A percentile compares a stretch with the other conserved stretches of the same genome.
Evolutionary conservation across 64 coral and sea anemone species (phyloP).

Genomic region (Dendrophyllia cribrosa): DNA sequence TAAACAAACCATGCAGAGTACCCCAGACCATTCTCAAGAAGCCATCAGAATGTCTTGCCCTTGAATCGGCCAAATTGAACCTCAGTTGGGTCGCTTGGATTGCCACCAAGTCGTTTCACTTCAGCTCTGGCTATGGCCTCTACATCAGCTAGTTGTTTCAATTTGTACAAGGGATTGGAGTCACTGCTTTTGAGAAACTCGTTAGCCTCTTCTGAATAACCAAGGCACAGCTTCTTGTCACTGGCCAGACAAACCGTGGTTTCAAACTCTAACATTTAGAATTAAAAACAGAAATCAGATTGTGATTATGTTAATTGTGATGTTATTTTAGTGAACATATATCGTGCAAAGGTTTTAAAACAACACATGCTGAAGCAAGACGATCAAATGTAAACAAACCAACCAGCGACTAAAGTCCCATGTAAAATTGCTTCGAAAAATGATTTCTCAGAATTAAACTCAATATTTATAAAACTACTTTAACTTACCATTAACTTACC

Average conservation of each 20-base stretch:
- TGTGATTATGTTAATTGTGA: not conserved
- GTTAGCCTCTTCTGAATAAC: not conserved
- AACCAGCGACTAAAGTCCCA: too few relatives aligned
- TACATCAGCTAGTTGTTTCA: not conserved
- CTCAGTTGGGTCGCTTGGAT: not conserved
- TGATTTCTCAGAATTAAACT: not conserved
- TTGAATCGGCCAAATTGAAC: slow-evolving; percentile 28
- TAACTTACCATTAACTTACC: not conserved
- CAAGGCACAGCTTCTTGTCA: not conserved
- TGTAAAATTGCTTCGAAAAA: too few relatives aligned
- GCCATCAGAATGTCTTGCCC: slow-evolving; percentile 37
- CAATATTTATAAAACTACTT: not conserved
- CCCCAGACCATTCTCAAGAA: slow-evolving; percentile 48
- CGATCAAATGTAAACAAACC: too few relatives aligned
- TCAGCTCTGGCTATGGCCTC: not conserved
- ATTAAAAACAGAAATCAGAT: too few relatives aligned
- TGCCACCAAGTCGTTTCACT: not conserved
- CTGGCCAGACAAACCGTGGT: not conserved
- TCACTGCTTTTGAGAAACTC: not conserved
- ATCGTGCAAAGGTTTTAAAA: too few relatives aligned
- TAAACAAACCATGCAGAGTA: slow-evolving; percentile 13
- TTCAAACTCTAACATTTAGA: not conserved
- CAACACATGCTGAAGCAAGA: too few relatives aligned
- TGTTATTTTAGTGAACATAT: not conserved
- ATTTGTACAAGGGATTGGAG: not conserved